These are phyloP conservation scores for Lamprologus tigripictilis DNA, from an alignment of 2,113 vertebrate genomes.

Conservation along the genomic window DNA sequence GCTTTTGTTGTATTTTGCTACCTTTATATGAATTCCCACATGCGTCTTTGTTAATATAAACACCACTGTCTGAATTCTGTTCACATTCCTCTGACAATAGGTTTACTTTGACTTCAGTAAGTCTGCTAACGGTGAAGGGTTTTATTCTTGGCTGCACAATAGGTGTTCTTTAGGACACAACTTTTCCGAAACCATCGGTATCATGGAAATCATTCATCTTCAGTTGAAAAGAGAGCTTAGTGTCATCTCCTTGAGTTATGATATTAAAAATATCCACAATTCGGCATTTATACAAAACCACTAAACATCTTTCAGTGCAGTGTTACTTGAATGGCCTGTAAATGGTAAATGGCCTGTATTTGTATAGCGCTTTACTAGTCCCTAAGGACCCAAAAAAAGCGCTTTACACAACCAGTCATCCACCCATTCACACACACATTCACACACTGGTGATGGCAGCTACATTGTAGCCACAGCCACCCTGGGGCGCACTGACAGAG, in stretches of 20 bases:
- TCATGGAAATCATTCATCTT: not conserved
- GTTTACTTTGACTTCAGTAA: not conserved
- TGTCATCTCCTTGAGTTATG: not conserved
- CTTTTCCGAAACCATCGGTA: not conserved
- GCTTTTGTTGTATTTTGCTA: not conserved
- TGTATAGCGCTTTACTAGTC: accelerated
- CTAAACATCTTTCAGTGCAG: not conserved
- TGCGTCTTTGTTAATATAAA: not conserved
- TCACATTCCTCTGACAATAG: not conserved
- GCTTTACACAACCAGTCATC: not conserved
- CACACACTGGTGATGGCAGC: not conserved
- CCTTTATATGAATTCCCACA: not conserved
- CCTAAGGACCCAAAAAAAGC: accelerated
- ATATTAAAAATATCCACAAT: not conserved
- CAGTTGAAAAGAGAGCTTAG: not conserved
- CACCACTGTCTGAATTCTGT: not conserved
- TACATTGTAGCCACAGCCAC: not conserved
- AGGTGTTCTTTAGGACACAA: not conserved
- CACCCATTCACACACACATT: not conserved
- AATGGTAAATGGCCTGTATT: not conserved
- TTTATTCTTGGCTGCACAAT: not conserved
- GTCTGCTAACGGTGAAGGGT: not conserved
- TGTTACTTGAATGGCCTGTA: not conserved
- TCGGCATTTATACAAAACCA: accelerated
- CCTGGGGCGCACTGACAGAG: not conserved